Base-by-base conservation (phyloP, 2,888 invertebrate genomes). In the Macrosiphum euphorbiae region DNA sequence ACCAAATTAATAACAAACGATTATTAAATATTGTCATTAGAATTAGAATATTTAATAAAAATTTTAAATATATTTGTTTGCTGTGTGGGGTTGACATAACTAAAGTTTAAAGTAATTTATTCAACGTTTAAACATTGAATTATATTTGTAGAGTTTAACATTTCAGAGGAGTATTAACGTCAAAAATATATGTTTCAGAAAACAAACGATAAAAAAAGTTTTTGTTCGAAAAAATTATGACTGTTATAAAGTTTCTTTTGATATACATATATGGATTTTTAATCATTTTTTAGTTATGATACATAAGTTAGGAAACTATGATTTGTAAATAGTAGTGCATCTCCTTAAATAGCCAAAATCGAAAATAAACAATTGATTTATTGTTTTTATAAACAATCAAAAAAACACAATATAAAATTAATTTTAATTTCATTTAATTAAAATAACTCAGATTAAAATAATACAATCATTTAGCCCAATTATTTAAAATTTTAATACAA, bases 31-130 rank as follows among this genome's bases (percentile, higher is more conserved):
- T n/a, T n/a, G n/a, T n/a, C n/a, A n/a, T n/a, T n/a, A n/a, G n/a
- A n/a, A n/a, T n/a, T n/a, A n/a, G n/a, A n/a, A n/a, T n/a, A n/a
- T n/a, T n/a, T n/a, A n/a, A n/a, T n/a, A n/a, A n/a, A n/a, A n/a
- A n/a, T n/a, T n/a, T n/a, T n/a, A n/a, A n/a, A n/a, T n/a, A n/a
- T n/a, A n/a, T n/a, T n/a, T n/a, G n/a, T n/a, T n/a, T n/a, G n/a
- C n/a, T n/a, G n/a, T n/a, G n/a, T n/a, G n/a, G n/a, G n/a, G n/a
- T 91, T 52, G 84, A 91, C 52, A 28, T 41, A 55, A 84, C 28
- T 84, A 16, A 91, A 20, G 78, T 41, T 84, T 91, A 84, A 84
- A 28, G 28, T 55, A 11, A 55, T 91, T 41, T 91, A 91, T 91
- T 16, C 44, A 24, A 85, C 28, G 44, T 85, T 84, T 44, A 84